Conservation (phyloP, 2,888 invertebrate species). For the Chironomus riparius region DNA sequence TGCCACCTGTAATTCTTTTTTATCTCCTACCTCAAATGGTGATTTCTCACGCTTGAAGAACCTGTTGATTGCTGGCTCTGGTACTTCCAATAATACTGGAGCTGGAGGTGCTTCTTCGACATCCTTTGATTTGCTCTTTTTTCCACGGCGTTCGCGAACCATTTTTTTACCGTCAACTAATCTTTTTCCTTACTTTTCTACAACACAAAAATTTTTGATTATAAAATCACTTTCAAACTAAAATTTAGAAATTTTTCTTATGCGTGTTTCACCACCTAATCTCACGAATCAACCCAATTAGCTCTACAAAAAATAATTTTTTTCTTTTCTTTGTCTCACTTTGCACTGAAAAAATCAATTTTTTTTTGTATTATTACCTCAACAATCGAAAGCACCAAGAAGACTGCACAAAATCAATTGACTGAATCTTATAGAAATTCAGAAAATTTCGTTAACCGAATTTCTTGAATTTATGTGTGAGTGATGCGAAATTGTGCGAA, state of each 20-base stretch:
- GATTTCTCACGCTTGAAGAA: constrained; percentile 36
- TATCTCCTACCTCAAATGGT: constrained; percentile 41
- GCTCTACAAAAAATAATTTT: not conserved
- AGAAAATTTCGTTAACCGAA: not conserved
- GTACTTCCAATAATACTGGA: not conserved
- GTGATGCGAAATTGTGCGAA: not conserved
- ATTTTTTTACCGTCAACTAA: not conserved
- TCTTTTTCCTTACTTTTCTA: not conserved
- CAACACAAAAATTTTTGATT: not conserved
- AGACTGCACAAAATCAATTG: constrained; percentile 3
- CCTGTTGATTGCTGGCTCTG: constrained; percentile 15
- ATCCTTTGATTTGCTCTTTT: constrained; percentile 14
- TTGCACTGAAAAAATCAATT: not conserved
- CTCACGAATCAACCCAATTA: constrained; percentile 1
- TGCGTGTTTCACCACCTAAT: not conserved
- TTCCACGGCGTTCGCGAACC: constrained; percentile 15
- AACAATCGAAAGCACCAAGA: constrained; percentile 21
- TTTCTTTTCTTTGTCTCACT: not conserved
- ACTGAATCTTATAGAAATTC: not conserved
- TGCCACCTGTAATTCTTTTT: constrained; percentile 38
- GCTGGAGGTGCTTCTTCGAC: constrained; percentile 8
- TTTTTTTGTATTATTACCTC: not conserved
- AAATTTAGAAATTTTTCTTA: not conserved
- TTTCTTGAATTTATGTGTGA: not conserved
- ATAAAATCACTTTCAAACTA: constrained; percentile 7